Percentiles rank a stretch among this genome's conserved stretches.
phyloP scores from a whole-genome alignment of 2,113 vertebrate species.

The Sebastes schlegelii region DNA sequence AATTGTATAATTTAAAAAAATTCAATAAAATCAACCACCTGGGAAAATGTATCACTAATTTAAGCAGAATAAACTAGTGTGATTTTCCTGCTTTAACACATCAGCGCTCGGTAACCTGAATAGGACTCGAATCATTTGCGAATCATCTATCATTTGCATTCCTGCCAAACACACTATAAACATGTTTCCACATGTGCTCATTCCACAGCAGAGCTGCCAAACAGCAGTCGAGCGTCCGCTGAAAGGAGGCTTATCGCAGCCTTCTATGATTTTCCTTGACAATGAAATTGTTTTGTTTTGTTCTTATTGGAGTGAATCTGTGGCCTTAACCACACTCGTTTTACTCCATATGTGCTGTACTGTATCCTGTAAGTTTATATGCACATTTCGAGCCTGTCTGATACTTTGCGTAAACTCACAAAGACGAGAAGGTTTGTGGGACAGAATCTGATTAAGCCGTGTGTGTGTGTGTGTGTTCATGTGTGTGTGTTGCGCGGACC shows the following conservation, averaged over 20 bases:
- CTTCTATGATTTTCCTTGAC: conserved; percentile 47
- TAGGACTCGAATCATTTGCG: conserved; percentile 66
- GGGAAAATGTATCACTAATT: conserved; percentile 34
- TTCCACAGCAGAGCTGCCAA: conserved; percentile 69
- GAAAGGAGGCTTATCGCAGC: conserved; percentile 63
- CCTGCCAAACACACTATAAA: conserved; percentile 68
- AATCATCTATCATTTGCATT: conserved; percentile 74
- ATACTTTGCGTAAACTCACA: conserved; percentile 26
- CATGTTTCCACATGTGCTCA: conserved; percentile 79
- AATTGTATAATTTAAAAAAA: conserved; percentile 14
- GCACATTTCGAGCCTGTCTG: conserved; percentile 4
- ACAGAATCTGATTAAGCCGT: conserved; percentile 72
- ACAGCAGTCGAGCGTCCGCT: conserved; percentile 58
- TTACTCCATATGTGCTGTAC: neutral
- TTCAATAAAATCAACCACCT: neutral
- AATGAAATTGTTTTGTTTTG: conserved; percentile 53
- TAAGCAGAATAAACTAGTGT: conserved; percentile 29
- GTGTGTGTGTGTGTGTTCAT: conserved; percentile 5
- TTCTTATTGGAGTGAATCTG: conserved; percentile 25
- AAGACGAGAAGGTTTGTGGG: conserved; percentile 36
- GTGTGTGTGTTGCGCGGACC: conserved; percentile 22
- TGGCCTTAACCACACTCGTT: neutral
- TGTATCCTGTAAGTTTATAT: neutral
- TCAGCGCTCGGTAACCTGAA: conserved; percentile 53
- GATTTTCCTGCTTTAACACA: conserved; percentile 33